These are phyloP conservation scores for Tyto alba DNA, from an alignment of 2,113 vertebrate genomes.

Conservation along the genomic window DNA sequence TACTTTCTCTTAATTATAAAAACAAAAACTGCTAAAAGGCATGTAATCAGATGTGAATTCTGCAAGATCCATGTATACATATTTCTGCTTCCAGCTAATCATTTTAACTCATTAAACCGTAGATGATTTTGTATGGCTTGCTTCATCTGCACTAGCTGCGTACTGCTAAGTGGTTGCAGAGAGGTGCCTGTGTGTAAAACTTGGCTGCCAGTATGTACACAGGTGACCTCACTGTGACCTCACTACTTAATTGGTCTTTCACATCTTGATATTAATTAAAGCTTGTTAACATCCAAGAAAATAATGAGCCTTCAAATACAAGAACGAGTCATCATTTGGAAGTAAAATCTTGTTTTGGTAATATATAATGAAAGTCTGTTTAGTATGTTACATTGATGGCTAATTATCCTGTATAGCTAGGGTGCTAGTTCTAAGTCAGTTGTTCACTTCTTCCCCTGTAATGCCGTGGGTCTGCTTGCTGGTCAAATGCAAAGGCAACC, in stretches of 20 bases:
- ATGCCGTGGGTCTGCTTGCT: neutral
- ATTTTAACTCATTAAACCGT: neutral
- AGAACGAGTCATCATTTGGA: neutral
- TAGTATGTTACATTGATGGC: neutral
- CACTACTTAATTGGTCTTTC: neutral
- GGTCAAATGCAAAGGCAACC: neutral
- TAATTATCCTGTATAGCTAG: neutral
- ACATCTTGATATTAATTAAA: neutral
- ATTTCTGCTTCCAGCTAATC: neutral
- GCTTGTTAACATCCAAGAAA: neutral
- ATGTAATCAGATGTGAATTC: neutral
- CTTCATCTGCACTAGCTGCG: neutral
- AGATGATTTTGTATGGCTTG: neutral
- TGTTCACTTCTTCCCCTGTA: neutral
- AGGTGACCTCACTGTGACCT: neutral
- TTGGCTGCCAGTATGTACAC: neutral
- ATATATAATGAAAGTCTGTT: neutral
- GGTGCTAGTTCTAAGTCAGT: neutral
- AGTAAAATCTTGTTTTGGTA: neutral
- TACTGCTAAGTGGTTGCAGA: neutral
- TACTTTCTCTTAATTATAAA: neutral
- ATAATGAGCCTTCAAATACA: neutral
- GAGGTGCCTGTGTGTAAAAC: neutral
- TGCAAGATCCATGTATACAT: neutral
- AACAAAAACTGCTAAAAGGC: neutral